Percentiles rank a stretch among this genome's conserved stretches.
phyloP scores from a whole-genome alignment of 1,140 invertebrate species.

The Hypothenemus hampei region DNA sequence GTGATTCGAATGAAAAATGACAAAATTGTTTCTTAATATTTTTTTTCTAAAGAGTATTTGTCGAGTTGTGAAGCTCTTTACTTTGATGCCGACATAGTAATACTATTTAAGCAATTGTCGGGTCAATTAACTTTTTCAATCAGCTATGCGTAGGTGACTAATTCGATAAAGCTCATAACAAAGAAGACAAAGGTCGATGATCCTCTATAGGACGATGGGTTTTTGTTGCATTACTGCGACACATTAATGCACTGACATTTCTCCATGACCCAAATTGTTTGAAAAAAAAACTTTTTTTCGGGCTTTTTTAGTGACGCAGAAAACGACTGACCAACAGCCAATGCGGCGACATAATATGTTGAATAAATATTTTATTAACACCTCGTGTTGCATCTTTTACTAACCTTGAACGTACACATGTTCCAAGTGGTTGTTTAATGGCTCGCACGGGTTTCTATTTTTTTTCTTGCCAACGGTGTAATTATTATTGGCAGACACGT shows the following conservation, averaged over 20 bases:
- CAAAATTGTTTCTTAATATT: too few relatives aligned
- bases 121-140: conserved; percentile 6
- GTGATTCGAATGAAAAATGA: too few relatives aligned
- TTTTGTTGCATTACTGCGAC: neutral
- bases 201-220: neutral
- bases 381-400: conserved; percentile 5
- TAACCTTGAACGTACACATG: conserved; percentile 7
- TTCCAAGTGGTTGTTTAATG: conserved; percentile 2
- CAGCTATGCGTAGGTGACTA: conserved; percentile 8
- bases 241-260: neutral
- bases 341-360: neutral
- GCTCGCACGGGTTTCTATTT: conserved; percentile 1
- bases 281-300: neutral
- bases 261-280: neutral
- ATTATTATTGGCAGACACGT: too few relatives aligned
- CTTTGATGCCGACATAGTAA: too few relatives aligned
- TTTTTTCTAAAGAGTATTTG: too few relatives aligned
- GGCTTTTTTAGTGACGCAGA: neutral
- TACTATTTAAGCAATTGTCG: too few relatives aligned
- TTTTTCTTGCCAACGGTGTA: neutral
- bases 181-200: conserved; percentile 5
- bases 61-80: too few relatives aligned
- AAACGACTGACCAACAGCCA: neutral
- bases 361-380: neutral
- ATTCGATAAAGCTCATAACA: conserved; percentile 4